Evolutionary conservation across 35 echinoderm and acorn worm genomes (phyloP).

Genomic region (Amphiura filiformis): DNA sequence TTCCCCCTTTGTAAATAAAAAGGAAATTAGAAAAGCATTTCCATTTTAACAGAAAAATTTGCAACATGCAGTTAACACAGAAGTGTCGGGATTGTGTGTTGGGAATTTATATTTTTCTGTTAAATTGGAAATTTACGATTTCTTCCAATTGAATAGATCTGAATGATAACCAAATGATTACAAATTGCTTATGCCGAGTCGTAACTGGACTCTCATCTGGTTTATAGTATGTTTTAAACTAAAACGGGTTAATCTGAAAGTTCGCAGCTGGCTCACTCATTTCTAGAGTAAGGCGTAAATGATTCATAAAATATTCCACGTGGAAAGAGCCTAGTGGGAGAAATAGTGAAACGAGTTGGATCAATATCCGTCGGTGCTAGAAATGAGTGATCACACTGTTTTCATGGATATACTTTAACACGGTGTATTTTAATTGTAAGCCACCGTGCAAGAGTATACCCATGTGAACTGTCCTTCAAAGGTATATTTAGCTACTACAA

Average conservation of each 20-base stretch:
- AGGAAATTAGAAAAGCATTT: no score
- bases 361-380: background rate
- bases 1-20: no score
- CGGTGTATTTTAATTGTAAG: background rate
- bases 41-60: no score
- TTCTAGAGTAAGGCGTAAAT: no score
- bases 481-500: constrained; percentile 15
- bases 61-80: no score
- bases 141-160: no score
- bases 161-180: background rate
- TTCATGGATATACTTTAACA: background rate
- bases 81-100: no score
- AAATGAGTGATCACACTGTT: background rate
- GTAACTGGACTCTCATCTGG: background rate
- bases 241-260: background rate
- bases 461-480: background rate
- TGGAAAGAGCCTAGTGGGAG: no score
- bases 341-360: no score
- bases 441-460: background rate
- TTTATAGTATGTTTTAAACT: background rate
- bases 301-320: no score
- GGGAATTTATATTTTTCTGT: no score
- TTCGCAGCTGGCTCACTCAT: background rate
- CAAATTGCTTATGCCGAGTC: background rate
- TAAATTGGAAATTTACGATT: no score